phyloP scores from a whole-genome alignment of 2,113 vertebrate species.

The Chrysochloris asiatica region DNA sequence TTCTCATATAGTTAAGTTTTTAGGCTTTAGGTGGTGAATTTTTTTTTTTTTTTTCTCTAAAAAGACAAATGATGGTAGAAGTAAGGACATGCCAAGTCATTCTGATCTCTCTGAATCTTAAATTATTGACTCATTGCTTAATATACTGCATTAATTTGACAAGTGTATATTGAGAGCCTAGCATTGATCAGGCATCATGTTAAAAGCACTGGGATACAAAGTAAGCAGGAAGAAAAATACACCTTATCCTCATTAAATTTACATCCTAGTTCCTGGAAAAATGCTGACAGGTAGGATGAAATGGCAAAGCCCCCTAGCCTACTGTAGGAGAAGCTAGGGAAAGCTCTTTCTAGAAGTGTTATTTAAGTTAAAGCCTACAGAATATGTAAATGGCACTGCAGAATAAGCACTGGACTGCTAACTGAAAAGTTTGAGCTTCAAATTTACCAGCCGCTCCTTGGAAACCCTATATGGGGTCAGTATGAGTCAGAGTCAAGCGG shows the following conservation, averaged over 20 bases:
- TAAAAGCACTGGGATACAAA: conserved; percentile 3
- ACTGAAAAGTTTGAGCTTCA: too few relatives aligned
- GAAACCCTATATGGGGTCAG: too few relatives aligned
- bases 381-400: too few relatives aligned
- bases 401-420: too few relatives aligned
- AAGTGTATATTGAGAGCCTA: not conserved
- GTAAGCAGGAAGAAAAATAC: not conserved
- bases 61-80: not conserved
- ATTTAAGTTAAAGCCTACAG: not conserved
- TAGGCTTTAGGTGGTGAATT: not conserved
- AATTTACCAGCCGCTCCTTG: too few relatives aligned
- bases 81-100: not conserved
- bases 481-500: not conserved
- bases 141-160: not conserved
- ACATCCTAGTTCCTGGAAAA: not conserved
- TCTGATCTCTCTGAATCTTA: conserved; percentile 10
- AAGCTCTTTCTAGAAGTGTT: not conserved
- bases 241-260: not conserved
- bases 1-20: conserved; percentile 12
- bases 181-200: not conserved
- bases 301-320: not conserved
- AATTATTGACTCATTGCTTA: conserved; percentile 1
- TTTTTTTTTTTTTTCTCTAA: not conserved
- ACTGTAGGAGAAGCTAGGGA: not conserved
- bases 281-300: not conserved